Base-by-base conservation (phyloP, 1,140 invertebrate species). In the Tyrophagus putrescentiae region DNA sequence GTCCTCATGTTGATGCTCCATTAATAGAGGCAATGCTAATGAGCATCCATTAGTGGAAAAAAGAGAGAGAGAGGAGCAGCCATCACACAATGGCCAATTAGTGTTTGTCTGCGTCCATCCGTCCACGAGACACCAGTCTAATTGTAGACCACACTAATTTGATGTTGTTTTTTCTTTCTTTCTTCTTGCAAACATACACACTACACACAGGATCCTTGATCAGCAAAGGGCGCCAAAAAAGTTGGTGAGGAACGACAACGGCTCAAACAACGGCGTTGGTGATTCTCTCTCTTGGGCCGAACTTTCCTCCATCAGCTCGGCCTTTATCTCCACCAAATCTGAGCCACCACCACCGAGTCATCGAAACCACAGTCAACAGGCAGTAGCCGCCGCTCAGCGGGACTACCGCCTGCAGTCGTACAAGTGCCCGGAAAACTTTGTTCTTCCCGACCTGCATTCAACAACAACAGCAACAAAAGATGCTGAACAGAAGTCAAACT, bases 371-470 rank as follows among this genome's bases (percentile, higher is more conserved):
- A 21, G 18, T 42, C 25, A 25, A 27, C 3, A 2, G 7, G 45
- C 7, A 18, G 7, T 29, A 48, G 7, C 7, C 31, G 25, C 25
- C 13, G 52, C 52, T n/a, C 52, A 31, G 21, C 52, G 52, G 9
- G 52, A 54, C 39, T 54, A 54, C 25, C 52, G 52, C 25, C 39
- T 54, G 32, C 13, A 54, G 27, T 54, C 52, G 25, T 54, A 54
- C 52, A 54, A 54, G 13, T 11, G 13, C 39, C 13, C 52, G 13
- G 1, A 48, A 21, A 48, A 48, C 45, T 48, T 48, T 48, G 45
- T 48, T 18, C 18, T 48, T 13, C 45, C 45, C 7, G 45, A 48
- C 23, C 18, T 48, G 45, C n/a, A n/a, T n/a, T n/a, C n/a, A n/a
- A n/a, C n/a, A n/a, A n/a, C n/a, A n/a, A n/a, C n/a, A 21, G 7